phyloP scores from a whole-genome alignment of 2,888 invertebrate species.

The Drosophila pseudotakahashii region DNA sequence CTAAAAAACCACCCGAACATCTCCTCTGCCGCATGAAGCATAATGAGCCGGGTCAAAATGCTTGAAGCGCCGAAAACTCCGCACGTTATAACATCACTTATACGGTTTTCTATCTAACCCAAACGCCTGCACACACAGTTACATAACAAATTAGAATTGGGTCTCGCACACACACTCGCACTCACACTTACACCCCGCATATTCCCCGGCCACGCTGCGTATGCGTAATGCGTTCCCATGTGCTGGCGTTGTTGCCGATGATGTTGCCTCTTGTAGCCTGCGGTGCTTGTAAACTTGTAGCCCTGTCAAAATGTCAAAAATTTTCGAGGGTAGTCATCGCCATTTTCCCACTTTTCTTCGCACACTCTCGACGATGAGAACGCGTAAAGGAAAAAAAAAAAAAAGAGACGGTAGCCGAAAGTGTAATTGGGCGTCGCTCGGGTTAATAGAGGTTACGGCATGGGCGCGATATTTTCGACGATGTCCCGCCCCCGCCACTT shows the following conservation, averaged over 20 bases:
- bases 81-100: conserved; percentile 41
- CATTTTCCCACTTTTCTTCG: conserved; percentile 30
- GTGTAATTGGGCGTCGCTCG: conserved; percentile 77
- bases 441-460: conserved; percentile 75
- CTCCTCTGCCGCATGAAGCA: conserved; percentile 1
- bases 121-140: conserved; percentile 26
- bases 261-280: conserved; percentile 36
- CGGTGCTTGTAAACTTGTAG: conserved; percentile 65
- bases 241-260: conserved; percentile 39
- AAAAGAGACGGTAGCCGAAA: conserved; percentile 58
- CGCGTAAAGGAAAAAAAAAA: conserved; percentile 71
- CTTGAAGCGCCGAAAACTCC: conserved; percentile 50
- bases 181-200: conserved; percentile 10
- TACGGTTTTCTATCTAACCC: conserved; percentile 35
- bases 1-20: neutral
- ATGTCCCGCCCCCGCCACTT: conserved; percentile 66
- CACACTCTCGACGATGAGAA: conserved; percentile 41
- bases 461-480: conserved; percentile 47
- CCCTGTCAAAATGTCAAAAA: conserved; percentile 76
- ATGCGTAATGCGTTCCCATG: conserved; percentile 68
- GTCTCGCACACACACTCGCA: conserved; percentile 30
- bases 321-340: conserved; percentile 44
- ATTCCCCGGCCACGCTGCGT: conserved; percentile 47
- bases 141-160: conserved; percentile 68
- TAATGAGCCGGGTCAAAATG: conserved; percentile 39